Conservation (phyloP, 1,140 invertebrate genomes). For the Papilio glaucus region DNA sequence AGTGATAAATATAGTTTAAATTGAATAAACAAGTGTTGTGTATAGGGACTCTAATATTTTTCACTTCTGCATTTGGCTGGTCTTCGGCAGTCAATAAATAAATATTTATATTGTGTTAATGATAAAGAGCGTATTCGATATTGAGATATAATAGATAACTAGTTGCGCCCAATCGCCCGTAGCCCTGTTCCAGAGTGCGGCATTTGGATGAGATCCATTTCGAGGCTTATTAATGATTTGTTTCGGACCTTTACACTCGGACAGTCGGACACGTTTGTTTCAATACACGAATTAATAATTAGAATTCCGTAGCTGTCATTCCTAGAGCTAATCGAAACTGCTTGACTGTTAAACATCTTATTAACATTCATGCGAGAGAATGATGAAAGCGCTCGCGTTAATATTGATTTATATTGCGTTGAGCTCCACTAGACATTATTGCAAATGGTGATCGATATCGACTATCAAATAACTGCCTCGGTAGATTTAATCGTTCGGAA, state of each 20-base stretch:
- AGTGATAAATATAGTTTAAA: background rate
- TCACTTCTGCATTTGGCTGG: conserved; percentile 65
- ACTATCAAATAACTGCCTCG: conserved; percentile 21
- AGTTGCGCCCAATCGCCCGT: conserved; percentile 48
- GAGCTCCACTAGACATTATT: conserved; percentile 24
- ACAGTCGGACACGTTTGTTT: conserved; percentile 45
- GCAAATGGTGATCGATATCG: conserved; percentile 34
- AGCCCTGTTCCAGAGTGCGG: conserved; percentile 45
- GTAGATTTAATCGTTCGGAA: conserved; percentile 16
- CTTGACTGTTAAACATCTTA: conserved; percentile 37
- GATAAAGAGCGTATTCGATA: conserved; percentile 63
- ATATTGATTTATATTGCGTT: conserved; percentile 28
- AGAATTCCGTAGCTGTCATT: conserved; percentile 49
- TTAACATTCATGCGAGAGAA: conserved; percentile 31
- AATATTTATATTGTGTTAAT: conserved; percentile 77
- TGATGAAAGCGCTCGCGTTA: conserved; percentile 36
- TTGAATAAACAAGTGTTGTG: conserved; percentile 24
- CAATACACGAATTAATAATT: conserved; percentile 45
- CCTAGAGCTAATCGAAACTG: conserved; percentile 45
- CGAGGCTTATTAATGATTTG: conserved; percentile 53
- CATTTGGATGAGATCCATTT: conserved; percentile 45
- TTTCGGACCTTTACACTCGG: conserved; percentile 44
- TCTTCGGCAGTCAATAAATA: conserved; percentile 59
- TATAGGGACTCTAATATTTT: conserved; percentile 47
- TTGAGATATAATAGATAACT: conserved; percentile 73